These are phyloP conservation scores for Galeopterus variegatus DNA, from an alignment of 2,113 vertebrate species.

Conservation along the genomic window DNA sequence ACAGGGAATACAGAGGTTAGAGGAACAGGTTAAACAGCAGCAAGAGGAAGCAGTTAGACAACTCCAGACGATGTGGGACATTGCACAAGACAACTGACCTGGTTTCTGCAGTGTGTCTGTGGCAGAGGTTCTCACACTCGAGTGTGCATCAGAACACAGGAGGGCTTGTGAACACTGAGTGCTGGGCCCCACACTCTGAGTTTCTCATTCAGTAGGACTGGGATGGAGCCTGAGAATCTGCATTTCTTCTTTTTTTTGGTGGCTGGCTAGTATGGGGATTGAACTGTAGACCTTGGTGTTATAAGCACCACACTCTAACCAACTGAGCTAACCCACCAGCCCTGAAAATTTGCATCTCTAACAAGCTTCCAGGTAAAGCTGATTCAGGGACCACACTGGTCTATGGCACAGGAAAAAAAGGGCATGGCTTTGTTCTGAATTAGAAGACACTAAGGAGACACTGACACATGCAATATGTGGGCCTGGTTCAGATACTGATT, in stretches of 20 bases:
- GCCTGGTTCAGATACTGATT: not conserved
- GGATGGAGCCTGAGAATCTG: not conserved
- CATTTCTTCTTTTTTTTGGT: not conserved
- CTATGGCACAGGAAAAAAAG: not conserved
- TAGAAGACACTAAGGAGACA: not conserved
- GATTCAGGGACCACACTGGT: not conserved
- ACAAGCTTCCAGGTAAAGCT: not conserved
- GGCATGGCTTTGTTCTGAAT: not conserved
- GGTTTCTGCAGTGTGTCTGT: not conserved
- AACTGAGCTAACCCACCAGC: no score
- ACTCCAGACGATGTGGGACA: no score
- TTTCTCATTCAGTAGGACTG: not conserved
- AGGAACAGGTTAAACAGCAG: not conserved
- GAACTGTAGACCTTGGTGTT: no score
- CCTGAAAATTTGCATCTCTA: not conserved
- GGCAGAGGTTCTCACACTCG: not conserved
- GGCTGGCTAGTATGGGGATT: no score
- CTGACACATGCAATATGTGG: not conserved
- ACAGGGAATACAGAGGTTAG: not conserved
- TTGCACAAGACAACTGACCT: fast-evolving
- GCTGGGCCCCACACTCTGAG: not conserved
- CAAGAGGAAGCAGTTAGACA: not conserved
- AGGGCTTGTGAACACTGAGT: fast-evolving
- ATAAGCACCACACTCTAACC: no score
- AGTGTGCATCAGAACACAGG: no score